These are phyloP conservation scores for Zaprionus nigranus DNA, from an alignment of 1,140 invertebrate genomes.

Conservation along the genomic window DNA sequence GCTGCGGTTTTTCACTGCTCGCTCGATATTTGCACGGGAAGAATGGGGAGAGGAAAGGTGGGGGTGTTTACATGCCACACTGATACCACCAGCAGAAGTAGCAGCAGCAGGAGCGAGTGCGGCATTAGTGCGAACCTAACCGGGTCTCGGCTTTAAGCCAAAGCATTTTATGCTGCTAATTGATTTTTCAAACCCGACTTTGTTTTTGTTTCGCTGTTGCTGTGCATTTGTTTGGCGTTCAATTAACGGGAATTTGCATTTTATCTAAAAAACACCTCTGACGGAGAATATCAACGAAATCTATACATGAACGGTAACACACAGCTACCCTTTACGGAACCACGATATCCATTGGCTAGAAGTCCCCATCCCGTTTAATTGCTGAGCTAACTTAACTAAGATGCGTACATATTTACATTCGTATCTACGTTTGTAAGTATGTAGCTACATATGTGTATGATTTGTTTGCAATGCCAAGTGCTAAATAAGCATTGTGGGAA, in stretches of 20 bases:
- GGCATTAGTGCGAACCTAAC: conserved; percentile 40
- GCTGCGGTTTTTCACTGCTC: conserved; percentile 70
- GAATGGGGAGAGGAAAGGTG: no score
- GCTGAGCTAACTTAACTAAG: background rate
- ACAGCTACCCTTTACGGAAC: background rate
- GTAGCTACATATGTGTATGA: background rate
- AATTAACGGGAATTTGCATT: conserved; percentile 77
- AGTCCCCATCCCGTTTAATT: background rate
- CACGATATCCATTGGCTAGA: conserved; percentile 5
- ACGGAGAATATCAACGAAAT: conserved; percentile 8
- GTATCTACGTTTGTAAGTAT: background rate
- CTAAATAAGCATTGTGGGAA: conserved; percentile 12
- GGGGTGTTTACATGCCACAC: conserved; percentile 27
- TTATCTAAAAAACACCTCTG: conserved; percentile 57
- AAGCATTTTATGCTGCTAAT: conserved; percentile 76
- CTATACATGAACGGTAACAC: background rate
- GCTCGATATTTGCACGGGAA: conserved; percentile 28
- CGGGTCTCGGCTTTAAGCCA: conserved; percentile 52
- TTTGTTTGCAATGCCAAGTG: conserved; percentile 16
- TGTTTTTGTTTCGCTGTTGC: conserved; percentile 27
- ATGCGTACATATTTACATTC: background rate
- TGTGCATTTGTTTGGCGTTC: conserved; percentile 70
- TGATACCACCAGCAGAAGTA: conserved; percentile 32
- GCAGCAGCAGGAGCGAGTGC: conserved; percentile 25
- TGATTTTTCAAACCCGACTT: conserved; percentile 66